phyloP scores from a whole-genome alignment of 37 sponge, comb jelly and placozoan species.

The Tethya wilhelma region DNA sequence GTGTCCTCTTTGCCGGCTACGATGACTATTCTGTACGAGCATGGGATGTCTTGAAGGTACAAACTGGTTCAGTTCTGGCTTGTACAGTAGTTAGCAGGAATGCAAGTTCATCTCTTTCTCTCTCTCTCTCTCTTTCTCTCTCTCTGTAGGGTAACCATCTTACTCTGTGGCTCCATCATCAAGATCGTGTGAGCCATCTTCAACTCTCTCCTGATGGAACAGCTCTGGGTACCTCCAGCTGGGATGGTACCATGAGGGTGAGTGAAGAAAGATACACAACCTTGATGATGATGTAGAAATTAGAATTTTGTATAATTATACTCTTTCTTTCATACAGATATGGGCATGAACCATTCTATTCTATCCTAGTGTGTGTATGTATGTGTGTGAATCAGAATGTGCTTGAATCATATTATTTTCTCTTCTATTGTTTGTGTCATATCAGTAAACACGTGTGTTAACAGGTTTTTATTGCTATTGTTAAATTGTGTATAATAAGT shows the following conservation, averaged over 20 bases:
- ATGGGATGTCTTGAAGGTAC: conserved; percentile 90
- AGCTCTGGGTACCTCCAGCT: conserved; percentile 79
- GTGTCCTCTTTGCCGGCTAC: conserved; percentile 86
- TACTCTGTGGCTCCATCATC: conserved; percentile 53
- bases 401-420: background rate
- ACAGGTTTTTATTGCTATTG: no score
- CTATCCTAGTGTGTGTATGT: background rate
- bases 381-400: background rate
- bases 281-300: no score
- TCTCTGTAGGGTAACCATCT: conserved; percentile 60
- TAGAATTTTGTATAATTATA: no score
- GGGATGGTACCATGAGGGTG: conserved; percentile 85
- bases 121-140: background rate
- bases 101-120: no score
- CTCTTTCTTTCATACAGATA: background rate
- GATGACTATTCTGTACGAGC: conserved; percentile 74
- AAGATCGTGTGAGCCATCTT: conserved; percentile 67
- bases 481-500: no score
- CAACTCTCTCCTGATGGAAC: conserved; percentile 86
- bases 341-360: no score
- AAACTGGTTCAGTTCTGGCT: background rate
- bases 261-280: no score
- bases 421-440: background rate
- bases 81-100: background rate
- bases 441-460: no score